A percentile compares a stretch with the other conserved stretches of the same genome.
phyloP scores from a whole-genome alignment of 2,888 invertebrate genomes.

The Hymenopus coronatus region DNA sequence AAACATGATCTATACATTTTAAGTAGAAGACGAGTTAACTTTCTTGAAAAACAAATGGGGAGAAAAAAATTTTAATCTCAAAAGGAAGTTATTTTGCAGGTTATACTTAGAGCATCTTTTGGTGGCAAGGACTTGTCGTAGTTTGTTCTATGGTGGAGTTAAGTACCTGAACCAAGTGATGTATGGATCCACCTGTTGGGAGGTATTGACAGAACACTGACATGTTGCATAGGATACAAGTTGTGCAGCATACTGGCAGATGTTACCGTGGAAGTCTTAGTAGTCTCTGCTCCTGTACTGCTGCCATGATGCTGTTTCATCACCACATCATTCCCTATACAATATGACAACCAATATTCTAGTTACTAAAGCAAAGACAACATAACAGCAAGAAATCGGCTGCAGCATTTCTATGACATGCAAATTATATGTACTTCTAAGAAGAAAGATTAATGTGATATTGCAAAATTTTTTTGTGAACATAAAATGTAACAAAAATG shows the following conservation, averaged over 20 bases:
- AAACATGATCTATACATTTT: background rate
- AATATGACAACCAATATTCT: background rate
- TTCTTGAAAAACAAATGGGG: background rate
- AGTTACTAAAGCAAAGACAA: background rate
- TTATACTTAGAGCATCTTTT: background rate
- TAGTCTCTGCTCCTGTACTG: conserved; percentile 4
- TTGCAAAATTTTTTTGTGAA: background rate
- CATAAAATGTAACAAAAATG: background rate
- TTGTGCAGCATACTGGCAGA: conserved; percentile 10
- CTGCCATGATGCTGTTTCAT: conserved; percentile 10
- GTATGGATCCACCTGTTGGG: conserved; percentile 28
- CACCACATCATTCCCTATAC: conserved; percentile 13
- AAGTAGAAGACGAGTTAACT: background rate
- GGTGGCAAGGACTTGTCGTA: background rate
- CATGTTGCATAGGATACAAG: conserved; percentile 20
- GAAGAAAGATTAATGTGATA: background rate
- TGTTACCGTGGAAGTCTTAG: background rate
- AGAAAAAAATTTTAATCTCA: background rate
- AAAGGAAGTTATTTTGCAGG: background rate
- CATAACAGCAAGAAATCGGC: background rate
- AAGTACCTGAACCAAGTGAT: conserved; percentile 11
- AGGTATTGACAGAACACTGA: conserved; percentile 30
- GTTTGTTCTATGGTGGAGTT: background rate
- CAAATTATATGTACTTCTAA: background rate
- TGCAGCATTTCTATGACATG: background rate